Base-by-base conservation (phyloP, 2,888 invertebrate species). In the Dendrolimus pini region DNA sequence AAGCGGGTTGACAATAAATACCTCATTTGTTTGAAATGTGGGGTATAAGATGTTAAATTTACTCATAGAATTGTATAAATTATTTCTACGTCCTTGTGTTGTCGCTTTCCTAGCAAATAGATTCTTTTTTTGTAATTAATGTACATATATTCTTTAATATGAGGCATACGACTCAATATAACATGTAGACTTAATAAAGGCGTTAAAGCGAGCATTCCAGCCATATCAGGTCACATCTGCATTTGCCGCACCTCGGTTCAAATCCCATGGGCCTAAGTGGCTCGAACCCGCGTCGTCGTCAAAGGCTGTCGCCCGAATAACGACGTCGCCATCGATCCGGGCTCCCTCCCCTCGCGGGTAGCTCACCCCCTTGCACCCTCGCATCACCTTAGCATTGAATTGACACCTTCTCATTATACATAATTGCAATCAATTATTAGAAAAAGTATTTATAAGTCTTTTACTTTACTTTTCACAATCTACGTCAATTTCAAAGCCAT, bases 251-350 rank as follows among this genome's bases (percentile, higher is more conserved):
- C 8, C n/a, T 30, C 12, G 41, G 30, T 58, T 13, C 52, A 12
- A 54, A 9, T 53, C 60, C 58, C 54, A 54, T 55, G 58, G 66
- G 60, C 60, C 63, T 74, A 75, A 77, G 66, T 63, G 75, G 73
- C 74, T 70, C 66, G 62, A 62, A 71, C 64, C 77, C 80, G 78
- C 82, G 82, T 75, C 84, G 82, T 85, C 85, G 86, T 88, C 85
- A 88, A 86, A 88, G 91, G 91, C 89, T 90, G 91, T 89, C 91
- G 91, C 83, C 90, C 91, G 89, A 89, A 90, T 90, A 90, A 91
- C 89, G 90, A 85, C 87, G 83, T 82, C 82, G 79, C 75, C 85
- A 91, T 91, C 91, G 91, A 91, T 91, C 91, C 71, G 71, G 72
- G 71, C 67, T 71, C 67, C 73, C 62, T 67, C 69, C 71, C 64